A percentile compares a stretch with the other conserved stretches of the same genome.
Conservation (phyloP, 2,113 vertebrate species). For the Macquaria australasica region DNA sequence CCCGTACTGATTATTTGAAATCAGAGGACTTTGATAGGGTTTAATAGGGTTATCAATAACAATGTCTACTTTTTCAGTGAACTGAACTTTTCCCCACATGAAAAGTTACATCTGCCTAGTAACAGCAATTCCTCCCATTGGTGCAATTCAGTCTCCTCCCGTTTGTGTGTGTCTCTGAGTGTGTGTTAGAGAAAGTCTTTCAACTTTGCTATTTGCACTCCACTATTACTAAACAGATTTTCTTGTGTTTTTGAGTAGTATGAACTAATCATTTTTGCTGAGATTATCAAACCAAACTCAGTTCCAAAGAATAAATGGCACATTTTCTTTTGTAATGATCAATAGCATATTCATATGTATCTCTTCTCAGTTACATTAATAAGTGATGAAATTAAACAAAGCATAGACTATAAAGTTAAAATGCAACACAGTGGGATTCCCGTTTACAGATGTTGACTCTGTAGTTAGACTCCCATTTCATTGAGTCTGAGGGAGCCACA, state of each 20-base stretch:
- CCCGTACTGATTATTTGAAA: not conserved
- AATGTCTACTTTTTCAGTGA: slow-evolving; percentile 49
- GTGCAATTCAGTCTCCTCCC: slow-evolving; percentile 87
- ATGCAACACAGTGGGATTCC: not conserved
- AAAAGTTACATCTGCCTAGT: slow-evolving; percentile 91
- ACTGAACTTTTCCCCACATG: slow-evolving; percentile 72
- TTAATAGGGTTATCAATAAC: slow-evolving; percentile 49
- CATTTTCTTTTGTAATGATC: not conserved
- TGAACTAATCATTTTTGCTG: not conserved
- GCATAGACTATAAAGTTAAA: not conserved
- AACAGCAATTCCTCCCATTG: slow-evolving; percentile 91
- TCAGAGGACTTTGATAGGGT: slow-evolving; percentile 31
- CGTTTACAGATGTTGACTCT: not conserved
- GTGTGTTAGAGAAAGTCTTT: slow-evolving; percentile 26
- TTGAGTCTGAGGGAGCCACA: not conserved
- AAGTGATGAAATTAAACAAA: not conserved
- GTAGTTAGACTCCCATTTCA: not conserved
- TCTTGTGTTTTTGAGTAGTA: not conserved
- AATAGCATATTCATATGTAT: not conserved
- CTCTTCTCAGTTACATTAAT: no score
- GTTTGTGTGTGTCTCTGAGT: slow-evolving; percentile 44
- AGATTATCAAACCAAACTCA: not conserved
- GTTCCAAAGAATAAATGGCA: not conserved
- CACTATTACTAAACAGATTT: not conserved
- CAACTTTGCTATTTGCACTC: slow-evolving; percentile 27